These are phyloP conservation scores for Rallus crepitans DNA, from an alignment of 2,797 vertebrate genomes.

Conservation along the genomic window DNA sequence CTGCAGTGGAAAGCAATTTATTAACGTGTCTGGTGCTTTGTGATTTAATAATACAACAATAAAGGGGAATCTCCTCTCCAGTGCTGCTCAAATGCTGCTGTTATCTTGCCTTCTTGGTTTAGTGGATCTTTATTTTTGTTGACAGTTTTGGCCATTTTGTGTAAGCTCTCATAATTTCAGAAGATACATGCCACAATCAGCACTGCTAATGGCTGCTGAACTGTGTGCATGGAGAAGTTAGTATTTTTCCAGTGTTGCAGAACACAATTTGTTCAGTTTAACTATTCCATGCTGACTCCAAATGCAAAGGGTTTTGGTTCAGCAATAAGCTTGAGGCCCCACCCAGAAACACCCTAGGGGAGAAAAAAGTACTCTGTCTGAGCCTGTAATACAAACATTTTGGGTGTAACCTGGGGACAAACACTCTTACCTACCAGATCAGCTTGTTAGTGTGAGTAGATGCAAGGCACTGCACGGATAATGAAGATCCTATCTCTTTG, in stretches of 20 bases:
- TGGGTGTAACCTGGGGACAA: neutral
- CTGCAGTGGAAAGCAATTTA: neutral
- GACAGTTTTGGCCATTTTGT: neutral
- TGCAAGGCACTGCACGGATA: neutral
- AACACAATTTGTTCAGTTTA: neutral
- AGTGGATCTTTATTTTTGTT: neutral
- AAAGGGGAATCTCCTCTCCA: neutral
- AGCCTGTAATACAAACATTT: neutral
- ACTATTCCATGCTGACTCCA: neutral
- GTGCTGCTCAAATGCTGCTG: fast-evolving
- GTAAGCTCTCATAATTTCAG: neutral
- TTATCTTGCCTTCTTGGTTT: neutral
- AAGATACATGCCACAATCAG: neutral
- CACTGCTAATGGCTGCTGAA: neutral
- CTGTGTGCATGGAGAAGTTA: neutral
- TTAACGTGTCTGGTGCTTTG: neutral
- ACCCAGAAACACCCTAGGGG: neutral
- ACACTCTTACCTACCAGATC: neutral
- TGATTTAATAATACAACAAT: neutral
- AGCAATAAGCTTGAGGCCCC: neutral
- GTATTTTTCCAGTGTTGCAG: neutral
- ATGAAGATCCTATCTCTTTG: neutral
- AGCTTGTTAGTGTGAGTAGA: neutral
- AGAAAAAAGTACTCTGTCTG: neutral
- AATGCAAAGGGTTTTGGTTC: neutral